A percentile compares a stretch with the other conserved stretches of the same genome.
Evolutionary conservation across 2,113 vertebrate genomes (phyloP).

Genomic region (Proterorhinus semilunaris): DNA sequence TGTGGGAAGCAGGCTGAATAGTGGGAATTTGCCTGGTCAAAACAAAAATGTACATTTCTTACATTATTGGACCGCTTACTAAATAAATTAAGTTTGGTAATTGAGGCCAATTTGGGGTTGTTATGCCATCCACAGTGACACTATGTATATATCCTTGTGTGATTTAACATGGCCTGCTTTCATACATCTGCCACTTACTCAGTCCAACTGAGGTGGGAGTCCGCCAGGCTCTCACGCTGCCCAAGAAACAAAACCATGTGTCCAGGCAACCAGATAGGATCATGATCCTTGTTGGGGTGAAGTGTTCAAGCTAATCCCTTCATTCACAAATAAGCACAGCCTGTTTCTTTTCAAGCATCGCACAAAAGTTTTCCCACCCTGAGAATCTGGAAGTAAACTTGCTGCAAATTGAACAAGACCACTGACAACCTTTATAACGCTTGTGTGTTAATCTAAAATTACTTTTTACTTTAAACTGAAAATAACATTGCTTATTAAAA

Average conservation of each 20-base stretch:
- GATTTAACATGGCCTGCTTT: conserved; percentile 55
- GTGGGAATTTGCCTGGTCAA: conserved; percentile 47
- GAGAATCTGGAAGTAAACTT: conserved; percentile 76
- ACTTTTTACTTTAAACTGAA: background rate
- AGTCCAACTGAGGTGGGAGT: conserved; percentile 52
- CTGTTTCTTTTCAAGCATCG: conserved; percentile 77
- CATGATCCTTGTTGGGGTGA: conserved; percentile 86
- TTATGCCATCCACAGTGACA: conserved; percentile 18
- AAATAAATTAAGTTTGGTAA: conserved; percentile 21
- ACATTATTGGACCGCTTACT: conserved; percentile 26
- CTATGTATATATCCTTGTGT: conserved; percentile 36
- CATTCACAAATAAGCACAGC: conserved; percentile 87
- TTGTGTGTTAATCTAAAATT: conserved; percentile 48
- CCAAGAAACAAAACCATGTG: conserved; percentile 74
- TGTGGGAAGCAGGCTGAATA: conserved; percentile 43
- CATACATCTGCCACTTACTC: conserved; percentile 62
- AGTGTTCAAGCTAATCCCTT: conserved; percentile 89
- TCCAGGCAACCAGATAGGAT: conserved; percentile 88
- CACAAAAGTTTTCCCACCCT: conserved; percentile 80
- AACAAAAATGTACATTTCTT: conserved; percentile 30
- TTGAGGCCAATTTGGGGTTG: conserved; percentile 29
- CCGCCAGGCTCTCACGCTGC: conserved; percentile 67
- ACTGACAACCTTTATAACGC: conserved; percentile 58
- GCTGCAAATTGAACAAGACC: conserved; percentile 71
- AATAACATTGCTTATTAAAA: background rate